Base-by-base conservation (phyloP, 2,113 vertebrate species). In the Burhinus bistriatus region DNA sequence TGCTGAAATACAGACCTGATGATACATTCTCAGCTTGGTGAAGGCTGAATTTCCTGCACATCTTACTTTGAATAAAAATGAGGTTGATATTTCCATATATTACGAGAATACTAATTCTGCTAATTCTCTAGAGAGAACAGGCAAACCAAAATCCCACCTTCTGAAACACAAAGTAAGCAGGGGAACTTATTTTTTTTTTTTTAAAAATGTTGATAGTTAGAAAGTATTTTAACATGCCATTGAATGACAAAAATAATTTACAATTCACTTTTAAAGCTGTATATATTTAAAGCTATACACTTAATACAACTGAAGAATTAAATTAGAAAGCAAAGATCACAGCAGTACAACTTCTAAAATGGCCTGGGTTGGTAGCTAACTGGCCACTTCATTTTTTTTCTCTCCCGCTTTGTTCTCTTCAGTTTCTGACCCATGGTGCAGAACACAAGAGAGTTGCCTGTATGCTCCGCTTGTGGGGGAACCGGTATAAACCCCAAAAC, bases 31-130 rank as follows among this genome's bases (percentile, higher is more conserved):
- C 45, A 69, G 29, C 47, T 54, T 84, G 52, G 78, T 61, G 23
- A 83, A 90, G 10, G 84, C 81, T 94, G 84, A 62, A 66, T 58
- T 93, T 95, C 91, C 93, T 94, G 87, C 84, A 93, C 62, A 83
- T 45, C 89, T 86, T 54, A 81, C 66, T 94, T 61, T n/a, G 58
- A 87, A 57, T 57, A 91, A 89, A 95, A 91, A 64, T 55, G 11
- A 97, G 36, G 49, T 23, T 69, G 89, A 1, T n/a, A 82, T 70
- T 93, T 93, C 61, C 78, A 71, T 79, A 6, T 21, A 36, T 52
- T 66, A 62, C n/a, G 82, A 64, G 54, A 94, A 85, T 5, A 79
- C n/a, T 6, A 58, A 66, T 87, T 76, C 89, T 80, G 32, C 45
- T 77, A 42, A 49, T 66, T 89, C 52, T 91, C 23, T 34, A 38